These are phyloP conservation scores for Triplophysa siluroides DNA, from an alignment of 2,113 vertebrate genomes.

Conservation along the genomic window DNA sequence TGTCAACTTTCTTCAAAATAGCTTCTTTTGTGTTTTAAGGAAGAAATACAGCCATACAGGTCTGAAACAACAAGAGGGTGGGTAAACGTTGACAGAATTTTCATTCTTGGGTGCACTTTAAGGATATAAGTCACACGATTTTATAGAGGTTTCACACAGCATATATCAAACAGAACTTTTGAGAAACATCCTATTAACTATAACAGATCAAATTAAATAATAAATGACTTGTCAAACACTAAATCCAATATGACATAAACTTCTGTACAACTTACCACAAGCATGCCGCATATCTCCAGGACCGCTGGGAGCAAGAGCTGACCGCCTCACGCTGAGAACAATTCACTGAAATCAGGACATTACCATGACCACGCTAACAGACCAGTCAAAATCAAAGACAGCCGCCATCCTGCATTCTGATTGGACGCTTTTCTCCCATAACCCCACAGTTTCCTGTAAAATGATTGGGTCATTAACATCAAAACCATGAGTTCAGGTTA, in stretches of 20 bases:
- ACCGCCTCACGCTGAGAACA: not conserved
- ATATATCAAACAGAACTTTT: not conserved
- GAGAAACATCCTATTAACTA: not conserved
- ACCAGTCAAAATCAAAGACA: constrained; percentile 20
- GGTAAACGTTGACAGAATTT: too few relatives aligned
- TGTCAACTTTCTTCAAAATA: too few relatives aligned
- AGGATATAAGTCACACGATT: too few relatives aligned
- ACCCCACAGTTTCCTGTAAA: constrained; percentile 35
- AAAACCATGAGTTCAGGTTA: not conserved
- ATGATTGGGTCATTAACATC: not conserved
- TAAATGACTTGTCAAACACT: not conserved
- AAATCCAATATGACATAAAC: not conserved
- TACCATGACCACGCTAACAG: constrained; percentile 30
- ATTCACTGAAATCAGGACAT: constrained; percentile 33
- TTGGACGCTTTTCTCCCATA: constrained; percentile 31
- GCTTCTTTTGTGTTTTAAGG: too few relatives aligned
- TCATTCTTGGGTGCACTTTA: too few relatives aligned
- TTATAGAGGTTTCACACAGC: too few relatives aligned
- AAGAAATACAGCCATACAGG: too few relatives aligned
- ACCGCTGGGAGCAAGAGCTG: not conserved
- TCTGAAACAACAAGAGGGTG: too few relatives aligned
- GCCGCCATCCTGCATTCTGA: constrained; percentile 5
- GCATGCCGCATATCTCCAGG: not conserved
- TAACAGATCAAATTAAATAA: too few relatives aligned
- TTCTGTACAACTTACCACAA: constrained; percentile 3